Percentiles rank a stretch among this genome's conserved stretches.
Evolutionary conservation across 2,888 invertebrate species (phyloP).

Genomic region (Amblyjoppa proteus): DNA sequence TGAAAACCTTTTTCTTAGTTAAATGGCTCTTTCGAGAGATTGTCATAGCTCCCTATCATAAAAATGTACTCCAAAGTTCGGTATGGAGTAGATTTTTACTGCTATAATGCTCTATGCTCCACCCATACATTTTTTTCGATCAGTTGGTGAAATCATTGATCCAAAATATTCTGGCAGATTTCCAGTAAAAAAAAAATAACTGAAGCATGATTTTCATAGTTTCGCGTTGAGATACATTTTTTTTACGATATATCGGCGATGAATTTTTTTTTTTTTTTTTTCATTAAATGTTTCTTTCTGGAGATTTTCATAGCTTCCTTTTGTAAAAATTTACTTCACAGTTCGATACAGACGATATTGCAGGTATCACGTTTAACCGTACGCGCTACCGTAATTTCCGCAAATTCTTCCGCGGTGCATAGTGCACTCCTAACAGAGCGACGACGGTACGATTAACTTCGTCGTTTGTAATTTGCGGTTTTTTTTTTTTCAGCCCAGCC

Average conservation of each 20-base stretch:
- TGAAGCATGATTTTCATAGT: background rate
- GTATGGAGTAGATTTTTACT: too few species aligned
- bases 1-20: background rate
- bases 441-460: slow-evolving; percentile 41
- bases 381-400: slow-evolving; percentile 13
- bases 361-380: slow-evolving; percentile 11
- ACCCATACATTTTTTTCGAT: too few species aligned
- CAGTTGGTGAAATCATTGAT: too few species aligned
- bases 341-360: background rate
- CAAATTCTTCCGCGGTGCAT: slow-evolving; percentile 42
- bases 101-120: too few species aligned
- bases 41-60: too few species aligned
- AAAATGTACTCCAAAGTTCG: too few species aligned
- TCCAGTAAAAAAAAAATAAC: too few species aligned
- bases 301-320: background rate
- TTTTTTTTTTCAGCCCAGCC: slow-evolving; percentile 27
- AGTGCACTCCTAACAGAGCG: slow-evolving; percentile 4
- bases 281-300: background rate
- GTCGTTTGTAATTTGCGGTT: slow-evolving; percentile 50
- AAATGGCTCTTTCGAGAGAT: too few species aligned
- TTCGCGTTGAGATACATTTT: background rate
- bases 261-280: background rate
- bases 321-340: background rate
- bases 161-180: too few species aligned
- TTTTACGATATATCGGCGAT: background rate